Base-by-base conservation (phyloP, 2,797 vertebrate genomes). In the Diglossa cyanea region DNA sequence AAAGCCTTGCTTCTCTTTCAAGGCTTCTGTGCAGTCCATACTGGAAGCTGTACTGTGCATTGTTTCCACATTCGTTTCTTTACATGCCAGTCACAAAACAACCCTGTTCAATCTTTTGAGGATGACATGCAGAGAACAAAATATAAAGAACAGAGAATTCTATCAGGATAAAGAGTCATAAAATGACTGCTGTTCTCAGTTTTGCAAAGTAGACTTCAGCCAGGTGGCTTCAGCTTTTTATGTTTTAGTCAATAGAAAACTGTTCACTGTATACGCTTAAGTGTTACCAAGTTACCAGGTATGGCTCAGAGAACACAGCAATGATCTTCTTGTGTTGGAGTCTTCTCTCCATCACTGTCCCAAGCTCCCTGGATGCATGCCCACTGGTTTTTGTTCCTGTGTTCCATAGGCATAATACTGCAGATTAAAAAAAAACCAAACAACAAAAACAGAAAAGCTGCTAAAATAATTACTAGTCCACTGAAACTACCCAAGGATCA, bases 381-480 rank as follows among this genome's bases (percentile, higher is more conserved):
- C 74, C 31, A 47, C n/a, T 53, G 25, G 4, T 80, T 95, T 93
- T 73, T 63, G 17, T 67, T 73, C 19, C 21, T 91, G 51, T 82
- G 16, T 53, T 90, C 75, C 91, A 31, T 13, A 50, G 23, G 20
- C 26, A 67, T 74, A 88, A 25, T 28, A 11, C 48, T 73, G 54
- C 17, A 45, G 12, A n/a, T 70, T 53, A 44, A 68, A 86, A 66
- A 92, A 21, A 62, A 54, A 15, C 4, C 66, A 47, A 66, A 24
- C 16, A 57, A 75, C 58, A 62, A 85, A 17, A 63, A 9, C 17
- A 51, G 33, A 75, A 96, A 94, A 81, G 53, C 93, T 97, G 92
- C 62, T 95, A 96, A 97, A 97, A 84, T 65, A 94, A 97, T 97
- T 94, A 94, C 19, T 37, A 31, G 35, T 94, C 76, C 78, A 80